phyloP scores from a whole-genome alignment of 2,797 vertebrate genomes.

The Clarias platycephalus region DNA sequence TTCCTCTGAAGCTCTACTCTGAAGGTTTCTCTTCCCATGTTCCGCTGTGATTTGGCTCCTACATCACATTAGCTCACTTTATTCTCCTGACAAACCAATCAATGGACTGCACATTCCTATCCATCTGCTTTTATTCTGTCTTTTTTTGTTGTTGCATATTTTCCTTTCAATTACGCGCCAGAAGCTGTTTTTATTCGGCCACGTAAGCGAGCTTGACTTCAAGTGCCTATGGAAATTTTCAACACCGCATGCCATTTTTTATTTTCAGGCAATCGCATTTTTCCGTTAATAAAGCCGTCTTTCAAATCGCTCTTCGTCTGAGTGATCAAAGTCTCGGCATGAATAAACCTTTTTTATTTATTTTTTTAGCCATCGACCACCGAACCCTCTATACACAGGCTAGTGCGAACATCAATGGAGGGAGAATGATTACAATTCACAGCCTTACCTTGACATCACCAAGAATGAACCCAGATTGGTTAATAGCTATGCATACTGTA shows the following conservation, averaged over 20 bases:
- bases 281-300: constrained; percentile 74
- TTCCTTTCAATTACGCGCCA: constrained; percentile 63
- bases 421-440: not conserved
- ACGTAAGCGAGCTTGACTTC: constrained; percentile 58
- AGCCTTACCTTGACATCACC: not conserved
- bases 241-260: constrained; percentile 75
- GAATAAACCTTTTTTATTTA: not conserved
- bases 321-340: not conserved
- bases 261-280: constrained; percentile 72
- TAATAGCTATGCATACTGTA: not conserved
- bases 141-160: constrained; percentile 60
- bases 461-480: not conserved
- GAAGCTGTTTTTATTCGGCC: constrained; percentile 71
- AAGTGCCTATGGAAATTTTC: constrained; percentile 71
- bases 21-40: constrained; percentile 53
- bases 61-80: constrained; percentile 71
- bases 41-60: constrained; percentile 65
- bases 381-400: too few species aligned
- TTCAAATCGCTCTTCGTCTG: constrained; percentile 60
- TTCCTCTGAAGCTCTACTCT: constrained; percentile 64
- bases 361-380: too few species aligned
- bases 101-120: constrained; percentile 65
- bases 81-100: constrained; percentile 69
- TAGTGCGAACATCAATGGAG: not conserved
- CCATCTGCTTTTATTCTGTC: constrained; percentile 65